These are phyloP conservation scores for Dasysyrphus tricinctus DNA, from an alignment of 2,888 invertebrate genomes.

Conservation along the genomic window DNA sequence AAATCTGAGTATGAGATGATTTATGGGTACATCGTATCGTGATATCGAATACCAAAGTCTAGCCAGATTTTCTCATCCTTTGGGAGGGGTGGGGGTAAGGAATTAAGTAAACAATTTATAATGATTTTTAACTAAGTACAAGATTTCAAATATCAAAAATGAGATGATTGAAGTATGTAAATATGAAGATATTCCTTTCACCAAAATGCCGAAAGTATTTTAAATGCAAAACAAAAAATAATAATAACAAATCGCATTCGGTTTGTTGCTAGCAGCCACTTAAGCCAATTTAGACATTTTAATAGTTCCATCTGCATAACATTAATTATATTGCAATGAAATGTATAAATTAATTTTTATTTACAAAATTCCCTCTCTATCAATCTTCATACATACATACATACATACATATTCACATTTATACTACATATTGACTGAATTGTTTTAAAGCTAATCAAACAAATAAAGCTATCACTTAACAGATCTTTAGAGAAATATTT, in stretches of 20 bases:
- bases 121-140: too few species aligned
- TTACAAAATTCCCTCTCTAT: conserved; percentile 12
- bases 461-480: conserved; percentile 43
- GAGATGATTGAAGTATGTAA: too few species aligned
- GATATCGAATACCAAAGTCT: too few species aligned
- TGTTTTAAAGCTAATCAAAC: conserved; percentile 48
- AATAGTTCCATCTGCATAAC: conserved; percentile 14
- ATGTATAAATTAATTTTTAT: conserved; percentile 5
- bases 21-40: too few species aligned
- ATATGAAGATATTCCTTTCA: too few species aligned
- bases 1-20: too few species aligned
- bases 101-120: too few species aligned
- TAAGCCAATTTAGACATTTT: conserved; percentile 23
- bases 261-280: conserved; percentile 13
- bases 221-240: too few species aligned
- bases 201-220: too few species aligned
- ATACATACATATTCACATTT: neutral
- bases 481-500: conserved; percentile 26
- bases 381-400: neutral
- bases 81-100: too few species aligned
- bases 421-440: conserved; percentile 26
- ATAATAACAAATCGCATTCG: neutral
- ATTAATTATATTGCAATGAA: conserved; percentile 9
- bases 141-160: too few species aligned
- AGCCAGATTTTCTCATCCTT: too few species aligned